A percentile compares a stretch with the other conserved stretches of the same genome.
phyloP scores from a whole-genome alignment of 1,140 invertebrate species.

The Muscidifurax raptorellus region DNA sequence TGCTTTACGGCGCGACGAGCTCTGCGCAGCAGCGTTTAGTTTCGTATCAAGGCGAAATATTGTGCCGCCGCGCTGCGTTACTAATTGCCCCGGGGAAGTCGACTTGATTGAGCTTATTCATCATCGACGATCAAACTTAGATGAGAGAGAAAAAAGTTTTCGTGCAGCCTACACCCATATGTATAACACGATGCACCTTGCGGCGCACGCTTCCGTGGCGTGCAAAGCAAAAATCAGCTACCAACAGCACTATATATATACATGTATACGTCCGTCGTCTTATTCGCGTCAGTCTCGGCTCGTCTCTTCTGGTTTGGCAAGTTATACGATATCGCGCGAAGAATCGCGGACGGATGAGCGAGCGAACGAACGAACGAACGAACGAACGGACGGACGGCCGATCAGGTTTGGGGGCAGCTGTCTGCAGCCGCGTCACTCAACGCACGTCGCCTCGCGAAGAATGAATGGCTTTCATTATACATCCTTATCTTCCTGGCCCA shows the following conservation, averaged over 20 bases:
- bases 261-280: too few relatives aligned
- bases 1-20: slow-evolving; percentile 4
- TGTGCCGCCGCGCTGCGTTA: too few relatives aligned
- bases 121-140: too few relatives aligned
- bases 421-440: slow-evolving; percentile 74
- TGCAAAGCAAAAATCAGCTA: too few relatives aligned
- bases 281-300: slow-evolving; percentile 12
- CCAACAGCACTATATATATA: too few relatives aligned
- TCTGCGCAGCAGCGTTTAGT: too few relatives aligned
- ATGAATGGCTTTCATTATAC: slow-evolving; percentile 75
- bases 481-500: not conserved
- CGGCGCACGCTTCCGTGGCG: not conserved
- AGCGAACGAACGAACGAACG: slow-evolving; percentile 63
- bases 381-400: slow-evolving; percentile 63
- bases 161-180: too few relatives aligned
- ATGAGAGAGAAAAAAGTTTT: not conserved
- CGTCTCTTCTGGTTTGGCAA: slow-evolving; percentile 63
- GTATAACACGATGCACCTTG: not conserved
- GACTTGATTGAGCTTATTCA: too few relatives aligned
- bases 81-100: too few relatives aligned
- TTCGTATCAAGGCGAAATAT: too few relatives aligned
- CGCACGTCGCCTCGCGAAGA: slow-evolving; percentile 68
- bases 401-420: slow-evolving; percentile 74
- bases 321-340: slow-evolving; percentile 74
- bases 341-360: slow-evolving; percentile 63